phyloP scores from a whole-genome alignment of 92 coral and sea anemone species.

The Zoanthus gigantus region DNA sequence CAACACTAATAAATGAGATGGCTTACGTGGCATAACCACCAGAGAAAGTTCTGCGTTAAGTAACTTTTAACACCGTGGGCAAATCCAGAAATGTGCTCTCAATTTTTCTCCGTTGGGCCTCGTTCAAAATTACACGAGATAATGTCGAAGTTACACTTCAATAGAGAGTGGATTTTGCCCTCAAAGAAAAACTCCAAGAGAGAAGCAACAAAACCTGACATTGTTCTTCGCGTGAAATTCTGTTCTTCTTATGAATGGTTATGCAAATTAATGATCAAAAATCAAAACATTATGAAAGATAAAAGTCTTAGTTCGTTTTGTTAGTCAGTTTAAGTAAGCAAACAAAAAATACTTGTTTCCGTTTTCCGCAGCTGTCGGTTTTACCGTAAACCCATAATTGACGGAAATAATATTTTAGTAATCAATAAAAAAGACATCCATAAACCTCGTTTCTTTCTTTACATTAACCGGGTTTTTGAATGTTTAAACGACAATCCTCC shows the following conservation, averaged over 20 bases:
- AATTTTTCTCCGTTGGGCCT: background rate
- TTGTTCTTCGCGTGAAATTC: background rate
- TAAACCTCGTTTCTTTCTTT: too few relatives aligned
- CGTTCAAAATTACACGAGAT: background rate
- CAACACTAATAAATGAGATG: background rate
- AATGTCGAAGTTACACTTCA: background rate
- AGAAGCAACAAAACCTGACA: background rate
- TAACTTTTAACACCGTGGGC: background rate
- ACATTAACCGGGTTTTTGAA: too few relatives aligned
- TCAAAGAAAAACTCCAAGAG: background rate
- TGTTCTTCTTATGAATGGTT: background rate
- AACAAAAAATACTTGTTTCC: constrained; percentile 12
- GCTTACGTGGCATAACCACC: constrained; percentile 8
- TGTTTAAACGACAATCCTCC: too few relatives aligned
- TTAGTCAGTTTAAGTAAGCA: constrained; percentile 5
- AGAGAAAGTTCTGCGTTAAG: background rate
- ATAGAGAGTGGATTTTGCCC: background rate
- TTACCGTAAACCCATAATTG: constrained; percentile 7
- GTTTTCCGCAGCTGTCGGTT: background rate
- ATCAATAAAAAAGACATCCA: too few relatives aligned
- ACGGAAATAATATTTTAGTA: background rate
- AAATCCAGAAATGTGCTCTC: background rate
- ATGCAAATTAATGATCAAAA: constrained; percentile 32
- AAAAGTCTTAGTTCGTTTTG: background rate
- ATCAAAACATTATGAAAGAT: background rate